Base-by-base conservation (phyloP, 2,797 vertebrate species). In the Huso huso region DNA sequence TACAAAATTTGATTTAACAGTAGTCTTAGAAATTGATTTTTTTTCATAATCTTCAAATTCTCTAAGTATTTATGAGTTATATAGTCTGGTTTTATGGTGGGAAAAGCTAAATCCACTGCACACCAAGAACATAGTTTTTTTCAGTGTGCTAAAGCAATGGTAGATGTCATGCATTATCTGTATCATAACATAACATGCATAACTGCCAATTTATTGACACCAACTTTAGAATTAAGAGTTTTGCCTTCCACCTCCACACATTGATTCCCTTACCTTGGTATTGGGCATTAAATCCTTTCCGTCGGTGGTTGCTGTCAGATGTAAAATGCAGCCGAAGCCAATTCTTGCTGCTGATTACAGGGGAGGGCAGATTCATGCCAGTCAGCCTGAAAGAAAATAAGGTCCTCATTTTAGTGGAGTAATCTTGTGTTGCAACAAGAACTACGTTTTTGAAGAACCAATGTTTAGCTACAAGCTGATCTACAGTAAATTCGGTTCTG, bases 321-420 rank as follows among this genome's bases (percentile, higher is more conserved):
- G 95, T 94, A 77, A 98, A 99, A 78, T 97, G 95, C 61, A 99
- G 93, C 13, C 95, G 88, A 2, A 99, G 79, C 96, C 96, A 99
- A 74, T 99, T 99, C 83, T 95, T 98, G 87, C 91, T 97, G 85
- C 96, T 99, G 81, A 99, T 96, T 65, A 99, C 93, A 7, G 96
- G 95, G 23, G 95, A 93, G 51, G 96, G 96, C 48, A 99, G 89
- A 82, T 94, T 97, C 86, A 92, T 91, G 69, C 96, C 96, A 6
- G 95, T 97, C 70, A 99, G 80, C 96, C 96, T 99, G 81, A 10
- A 72, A 78, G 68, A 78, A 60, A 68, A 62, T 73, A 62, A 74
- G 18, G 73, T 57, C 11, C 49, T 49, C 49, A 62, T 67, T 67
- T 67, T 50, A 62, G 59, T 48, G 52, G 62, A n/a, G n/a, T 18